Evolutionary conservation across 2,113 vertebrate genomes (phyloP), one percentile per base, ranked within the genome.

Genomic region (Pangasianodon hypophthalmus): DNA sequence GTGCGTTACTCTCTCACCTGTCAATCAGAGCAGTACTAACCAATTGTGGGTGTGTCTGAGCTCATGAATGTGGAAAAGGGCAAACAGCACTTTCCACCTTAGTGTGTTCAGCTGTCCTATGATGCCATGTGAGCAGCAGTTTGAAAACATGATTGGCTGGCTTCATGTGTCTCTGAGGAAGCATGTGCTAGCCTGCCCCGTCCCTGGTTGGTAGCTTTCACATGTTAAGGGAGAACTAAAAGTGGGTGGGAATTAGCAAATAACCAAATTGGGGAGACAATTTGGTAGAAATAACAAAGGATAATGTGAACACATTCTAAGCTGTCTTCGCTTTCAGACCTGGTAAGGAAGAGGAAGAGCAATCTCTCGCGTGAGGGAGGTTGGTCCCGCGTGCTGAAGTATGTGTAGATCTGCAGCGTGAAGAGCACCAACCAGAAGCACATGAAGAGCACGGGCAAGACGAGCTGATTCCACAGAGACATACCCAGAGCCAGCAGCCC

Each of bases 351-450:
- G 89, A 99, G 97, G 94, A 99, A 99, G 91, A 99, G 97, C 0
- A 99, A 97, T 86, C 98, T 96, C 93, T 99, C 98, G 50, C 98
- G 97, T 16, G 98, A 99, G 77, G 98, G 97, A 48, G 98, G 98
- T 94, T 98, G 97, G 94, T 99, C 97, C 64, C 98, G 95, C 84
- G 98, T 99, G 93, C 98, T 99, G 93, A 99, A 98, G 94, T 99
- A 99, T 18, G 98, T 97, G 94, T 99, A 99, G 94, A 99, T 99
- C 95, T 99, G 98, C 93, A 99, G 96, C 84, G 97, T 97, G 77
- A 99, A 99, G 79, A 99, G 95, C 91, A 99, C 96, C n/a, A 99
- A 96, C 98, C 98, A 99, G 92, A 99, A 99, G 91, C 98, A 97
- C 98, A 99, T 99, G 94, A 99, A 99, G 56, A 99, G 97, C 86